Conservation (phyloP, 2,113 vertebrate species). For the Centropristis striata region DNA sequence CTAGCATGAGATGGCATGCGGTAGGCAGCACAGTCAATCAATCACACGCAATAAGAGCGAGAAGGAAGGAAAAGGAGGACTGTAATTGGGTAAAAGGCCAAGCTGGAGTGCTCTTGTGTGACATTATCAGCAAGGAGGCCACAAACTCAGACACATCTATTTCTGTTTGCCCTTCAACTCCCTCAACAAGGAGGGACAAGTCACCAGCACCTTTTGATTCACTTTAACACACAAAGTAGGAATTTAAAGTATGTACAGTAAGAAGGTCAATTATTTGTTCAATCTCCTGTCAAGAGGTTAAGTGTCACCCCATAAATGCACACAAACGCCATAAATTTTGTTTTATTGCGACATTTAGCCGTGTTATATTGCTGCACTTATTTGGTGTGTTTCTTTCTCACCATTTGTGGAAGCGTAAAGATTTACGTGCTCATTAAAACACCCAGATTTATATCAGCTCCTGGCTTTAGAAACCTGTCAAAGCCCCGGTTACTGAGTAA, state of each 20-base stretch:
- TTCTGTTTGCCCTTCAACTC: slow-evolving; percentile 49
- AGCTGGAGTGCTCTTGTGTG: slow-evolving; percentile 42
- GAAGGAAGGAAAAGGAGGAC: background rate
- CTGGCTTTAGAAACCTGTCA: background rate
- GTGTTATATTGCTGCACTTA: background rate
- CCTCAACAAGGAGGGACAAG: background rate
- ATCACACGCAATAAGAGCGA: slow-evolving; percentile 10
- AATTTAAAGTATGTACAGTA: background rate
- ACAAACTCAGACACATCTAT: slow-evolving; percentile 46
- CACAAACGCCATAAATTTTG: background rate
- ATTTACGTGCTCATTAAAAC: background rate
- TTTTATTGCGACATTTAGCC: background rate
- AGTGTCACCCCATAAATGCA: background rate
- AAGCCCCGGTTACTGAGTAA: background rate
- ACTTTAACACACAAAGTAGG: background rate
- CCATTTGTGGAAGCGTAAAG: background rate
- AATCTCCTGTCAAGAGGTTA: background rate
- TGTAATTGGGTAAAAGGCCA: slow-evolving; percentile 60
- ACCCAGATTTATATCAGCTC: slow-evolving; percentile 2
- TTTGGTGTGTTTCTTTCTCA: background rate
- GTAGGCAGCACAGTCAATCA: background rate
- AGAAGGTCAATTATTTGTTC: background rate
- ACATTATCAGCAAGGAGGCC: slow-evolving; percentile 48
- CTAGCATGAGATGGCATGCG: background rate
- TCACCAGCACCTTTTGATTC: slow-evolving; percentile 4